These are phyloP conservation scores for Hystrix cristata DNA, from an alignment of 2,113 vertebrate species.

Conservation along the genomic window DNA sequence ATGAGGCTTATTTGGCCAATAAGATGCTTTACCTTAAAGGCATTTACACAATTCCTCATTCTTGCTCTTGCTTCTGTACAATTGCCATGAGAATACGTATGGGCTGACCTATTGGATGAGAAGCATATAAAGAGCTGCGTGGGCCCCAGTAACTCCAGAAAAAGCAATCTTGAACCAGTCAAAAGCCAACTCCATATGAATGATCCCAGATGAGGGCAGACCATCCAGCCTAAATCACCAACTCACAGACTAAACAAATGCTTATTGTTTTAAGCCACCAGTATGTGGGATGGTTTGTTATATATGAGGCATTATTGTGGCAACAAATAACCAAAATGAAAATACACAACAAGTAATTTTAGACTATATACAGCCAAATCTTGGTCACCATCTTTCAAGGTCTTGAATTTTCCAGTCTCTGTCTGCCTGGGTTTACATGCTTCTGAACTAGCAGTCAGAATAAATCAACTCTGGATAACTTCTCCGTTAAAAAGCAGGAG, in stretches of 20 bases:
- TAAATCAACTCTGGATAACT: neutral
- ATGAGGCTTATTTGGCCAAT: neutral
- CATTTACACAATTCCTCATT: neutral
- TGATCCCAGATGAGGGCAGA: neutral
- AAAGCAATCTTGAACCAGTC: neutral
- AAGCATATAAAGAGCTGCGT: neutral
- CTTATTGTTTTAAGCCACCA: neutral
- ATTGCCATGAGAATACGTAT: neutral
- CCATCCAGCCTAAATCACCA: neutral
- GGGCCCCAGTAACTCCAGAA: neutral
- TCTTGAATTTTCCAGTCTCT: neutral
- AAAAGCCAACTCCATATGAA: neutral
- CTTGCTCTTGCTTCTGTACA: neutral
- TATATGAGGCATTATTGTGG: neutral
- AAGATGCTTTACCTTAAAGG: neutral
- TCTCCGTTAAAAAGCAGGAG: neutral
- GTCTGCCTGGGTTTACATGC: neutral
- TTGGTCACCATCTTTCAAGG: neutral
- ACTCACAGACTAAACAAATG: conserved; percentile 4
- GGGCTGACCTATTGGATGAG: neutral
- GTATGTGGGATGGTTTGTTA: neutral
- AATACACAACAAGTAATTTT: neutral
- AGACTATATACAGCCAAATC: neutral
- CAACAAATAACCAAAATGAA: neutral
- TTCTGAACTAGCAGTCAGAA: neutral